Evolutionary conservation across 2,797 vertebrate genomes (phyloP), one percentile per base, ranked within the genome.

Genomic region (Carcharodon carcharias): DNA sequence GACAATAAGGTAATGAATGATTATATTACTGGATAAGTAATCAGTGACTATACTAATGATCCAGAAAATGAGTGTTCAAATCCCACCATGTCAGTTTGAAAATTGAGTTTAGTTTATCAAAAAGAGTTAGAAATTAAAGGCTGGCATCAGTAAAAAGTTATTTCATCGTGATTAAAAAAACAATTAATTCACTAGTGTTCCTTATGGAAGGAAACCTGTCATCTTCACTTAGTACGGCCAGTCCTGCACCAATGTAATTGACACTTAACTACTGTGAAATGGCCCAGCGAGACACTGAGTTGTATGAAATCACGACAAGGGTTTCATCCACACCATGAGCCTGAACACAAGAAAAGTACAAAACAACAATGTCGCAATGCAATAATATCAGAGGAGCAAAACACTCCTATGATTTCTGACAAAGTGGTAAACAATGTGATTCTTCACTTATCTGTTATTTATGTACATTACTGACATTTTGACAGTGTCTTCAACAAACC

Each of bases 401-500:
- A 40, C 56, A 45, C n/a, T 16, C 40, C 18, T 45, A 21, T 23
- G 80, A 45, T 63, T 40, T 40, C 18, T 26, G 2, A 61, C 58
- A 18, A 40, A 63, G 58, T 40, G 18, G 40, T 71, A 35, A 95
- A 95, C 45, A 6, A 12, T 95, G 65, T 21, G 54, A 50, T 61
- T 69, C 23, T 28, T 11, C 31, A 28, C 1, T 26, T 40, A 31
- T 45, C 65, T 71, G 40, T 69, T 71, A 69, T 71, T 95, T 71
- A 31, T 56, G 94, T 54, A 31, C 16, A 73, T 9, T 56, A 95
- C 71, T 77, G 67, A 95, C 77, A 95, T 95, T 95, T n/a, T 31
- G 61, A 95, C 73, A 56, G 31, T 56, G 50, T 56, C 67, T 95
- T 95, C 28, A 23, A 16, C 28, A 95, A 95, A 73, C n/a, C n/a